A percentile compares a stretch with the other conserved stretches of the same genome.
These are phyloP conservation scores for Sarcophaga bullata DNA, from an alignment of 1,140 invertebrate genomes.

Conservation along the genomic window DNA sequence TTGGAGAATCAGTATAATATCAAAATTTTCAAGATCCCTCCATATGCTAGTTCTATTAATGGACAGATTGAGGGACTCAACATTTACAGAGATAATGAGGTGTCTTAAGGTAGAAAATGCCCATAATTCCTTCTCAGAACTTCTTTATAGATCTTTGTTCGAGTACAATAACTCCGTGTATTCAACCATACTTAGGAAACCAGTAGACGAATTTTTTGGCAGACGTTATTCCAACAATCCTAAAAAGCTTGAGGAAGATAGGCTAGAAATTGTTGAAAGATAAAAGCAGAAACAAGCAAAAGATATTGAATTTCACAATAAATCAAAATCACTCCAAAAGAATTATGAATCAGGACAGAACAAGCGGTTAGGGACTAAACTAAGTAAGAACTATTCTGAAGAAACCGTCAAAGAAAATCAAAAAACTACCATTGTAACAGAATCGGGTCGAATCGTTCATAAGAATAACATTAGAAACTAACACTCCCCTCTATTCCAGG, in stretches of 20 bases:
- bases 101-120: constrained; percentile 40
- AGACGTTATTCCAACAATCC: neutral
- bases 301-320: constrained; percentile 42
- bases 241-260: constrained; percentile 24
- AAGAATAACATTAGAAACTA: constrained; percentile 30
- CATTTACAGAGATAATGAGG: constrained; percentile 44
- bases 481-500: neutral
- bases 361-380: constrained; percentile 38
- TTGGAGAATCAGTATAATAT: neutral
- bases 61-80: constrained; percentile 45
- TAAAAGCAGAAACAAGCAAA: constrained; percentile 33
- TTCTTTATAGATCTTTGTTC: constrained; percentile 34
- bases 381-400: neutral
- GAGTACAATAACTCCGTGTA: constrained; percentile 43
- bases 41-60: constrained; percentile 8
- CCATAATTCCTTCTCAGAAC: constrained; percentile 27
- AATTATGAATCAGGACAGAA: constrained; percentile 35
- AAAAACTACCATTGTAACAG: constrained; percentile 23
- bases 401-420: constrained; percentile 25
- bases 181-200: constrained; percentile 39
- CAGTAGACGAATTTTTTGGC: constrained; percentile 38
- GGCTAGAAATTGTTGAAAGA: constrained; percentile 26
- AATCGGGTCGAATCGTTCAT: constrained; percentile 20
- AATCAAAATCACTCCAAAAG: neutral
- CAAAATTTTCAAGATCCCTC: constrained; percentile 6